Base-by-base conservation (phyloP, 2,113 vertebrate genomes). In the Phalacrocorax carbo region DNA sequence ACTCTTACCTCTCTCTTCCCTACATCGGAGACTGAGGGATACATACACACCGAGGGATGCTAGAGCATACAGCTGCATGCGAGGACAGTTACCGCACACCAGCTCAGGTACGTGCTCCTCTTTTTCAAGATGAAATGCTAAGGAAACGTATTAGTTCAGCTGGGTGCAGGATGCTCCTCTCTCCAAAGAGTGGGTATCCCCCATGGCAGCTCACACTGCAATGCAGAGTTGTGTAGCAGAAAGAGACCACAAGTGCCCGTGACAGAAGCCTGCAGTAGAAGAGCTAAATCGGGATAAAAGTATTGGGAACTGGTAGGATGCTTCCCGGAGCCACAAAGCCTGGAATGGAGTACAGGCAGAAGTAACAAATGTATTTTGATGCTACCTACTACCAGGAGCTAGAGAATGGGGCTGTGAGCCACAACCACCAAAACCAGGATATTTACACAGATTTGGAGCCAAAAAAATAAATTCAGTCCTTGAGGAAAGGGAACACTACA, bases 91-190 rank as follows among this genome's bases (percentile, higher is more conserved):
- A 57, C 18, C 2, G 3, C 49, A 61, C 46, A 70, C 5, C 68
- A 88, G 64, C 34, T 72, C 54, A 65, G 40, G 40, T 14, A 62
- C 7, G 1, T 10, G 42, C 68, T 86, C 34, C 49, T 30, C 22
- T 58, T 64, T 18, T 27, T 22, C 7, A 2, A 46, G 15, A 66
- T 0, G 0, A 72, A 77, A 66, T 1, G 3, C 32, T 44, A 82
- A 23, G 36, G 38, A 34, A 54, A 40, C 17, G 0, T 2, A 21
- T 58, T 72, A 42, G 22, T 77, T 62, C 38, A 61, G 30, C 22
- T 19, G 42, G n/a, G 26, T 42, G 34, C n/a, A 85, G 52, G 21
- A 82, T 27, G 20, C 26, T 76, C 26, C 26, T 40, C 51, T 64
- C 71, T 49, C 46, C 4, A 2, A 86, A 65, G 34, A 60, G 38